phyloP scores from a whole-genome alignment of 2,113 vertebrate genomes.

The Trochalopteron elliotii region DNA sequence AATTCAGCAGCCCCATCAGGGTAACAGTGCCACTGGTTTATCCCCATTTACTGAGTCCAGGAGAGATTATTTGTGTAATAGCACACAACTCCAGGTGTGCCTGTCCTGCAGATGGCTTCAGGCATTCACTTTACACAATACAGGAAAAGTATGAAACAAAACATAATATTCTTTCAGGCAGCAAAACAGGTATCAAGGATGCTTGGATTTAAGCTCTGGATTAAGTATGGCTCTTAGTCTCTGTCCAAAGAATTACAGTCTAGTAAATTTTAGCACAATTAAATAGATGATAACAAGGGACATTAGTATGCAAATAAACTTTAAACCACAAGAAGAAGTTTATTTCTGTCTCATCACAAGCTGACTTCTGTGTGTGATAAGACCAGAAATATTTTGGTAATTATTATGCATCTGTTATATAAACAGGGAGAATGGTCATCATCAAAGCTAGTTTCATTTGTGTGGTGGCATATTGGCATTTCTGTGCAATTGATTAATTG shows the following conservation, averaged over 20 bases:
- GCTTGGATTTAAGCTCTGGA: background rate
- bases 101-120: background rate
- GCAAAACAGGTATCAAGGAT: background rate
- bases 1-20: background rate
- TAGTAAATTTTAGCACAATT: background rate
- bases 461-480: background rate
- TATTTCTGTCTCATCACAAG: background rate
- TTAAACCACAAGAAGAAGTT: background rate
- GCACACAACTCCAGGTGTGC: background rate
- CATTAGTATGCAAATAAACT: background rate
- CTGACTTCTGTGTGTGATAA: background rate
- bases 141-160: background rate
- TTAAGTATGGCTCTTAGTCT: background rate
- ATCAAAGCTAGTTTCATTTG: background rate
- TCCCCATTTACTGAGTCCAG: background rate
- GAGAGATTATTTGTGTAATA: background rate
- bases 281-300: background rate
- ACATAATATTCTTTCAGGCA: background rate
- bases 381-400: background rate
- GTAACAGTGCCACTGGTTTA: background rate
- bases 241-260: background rate
- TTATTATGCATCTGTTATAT: background rate
- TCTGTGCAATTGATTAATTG: background rate
- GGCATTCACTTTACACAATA: background rate
- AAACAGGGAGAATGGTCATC: background rate